Evolutionary conservation across 2,797 vertebrate species (phyloP), one percentile per base, ranked within the genome.

Genomic region (Sardinella longiceps): DNA sequence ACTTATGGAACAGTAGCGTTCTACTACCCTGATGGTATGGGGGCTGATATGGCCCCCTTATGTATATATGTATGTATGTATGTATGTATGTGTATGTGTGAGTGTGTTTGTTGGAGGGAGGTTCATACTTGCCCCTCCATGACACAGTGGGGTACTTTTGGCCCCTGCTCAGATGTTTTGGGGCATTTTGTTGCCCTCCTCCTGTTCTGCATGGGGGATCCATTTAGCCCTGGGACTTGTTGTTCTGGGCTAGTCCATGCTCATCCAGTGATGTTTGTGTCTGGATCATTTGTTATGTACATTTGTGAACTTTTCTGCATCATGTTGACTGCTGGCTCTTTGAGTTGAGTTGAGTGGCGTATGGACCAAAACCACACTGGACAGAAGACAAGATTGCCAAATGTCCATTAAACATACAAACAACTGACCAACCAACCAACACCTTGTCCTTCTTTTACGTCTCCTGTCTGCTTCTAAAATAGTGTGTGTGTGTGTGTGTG

Each of bases 281-380:
- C 56, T 63, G n/a, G n/a, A n/a, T n/a, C n/a, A n/a, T n/a, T n/a
- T n/a, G n/a, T n/a, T n/a, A n/a, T n/a, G n/a, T 66, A 82, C 33
- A 82, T 81, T 80, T 51, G 33, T 84, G 45, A 43, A 53, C 70
- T 70, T 86, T 82, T 84, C 80, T 81, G 84, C 80, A 81, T 58
- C 70, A 18, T 58, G 50, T 51, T 48, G n/a, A 51, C 80, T 39
- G 70, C 33, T 77, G 70, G 5, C 70, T 15, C 56, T 85, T 84
- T 81, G 30, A 39, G 66, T 5, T 33, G 66, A 74, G 66, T 74
- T 80, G 53, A n/a, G n/a, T 85, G 50, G 33, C 81, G 66, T 81
- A 80, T 84, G 89, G 88, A 87, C 88, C 88, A 91, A 90, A 86
- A 63, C 30, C 12, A 82, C 18, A 60, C 60, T 14, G 80, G 25